Evolutionary conservation across 2,113 vertebrate genomes (phyloP).

Genomic region (Indicator maculatus): DNA sequence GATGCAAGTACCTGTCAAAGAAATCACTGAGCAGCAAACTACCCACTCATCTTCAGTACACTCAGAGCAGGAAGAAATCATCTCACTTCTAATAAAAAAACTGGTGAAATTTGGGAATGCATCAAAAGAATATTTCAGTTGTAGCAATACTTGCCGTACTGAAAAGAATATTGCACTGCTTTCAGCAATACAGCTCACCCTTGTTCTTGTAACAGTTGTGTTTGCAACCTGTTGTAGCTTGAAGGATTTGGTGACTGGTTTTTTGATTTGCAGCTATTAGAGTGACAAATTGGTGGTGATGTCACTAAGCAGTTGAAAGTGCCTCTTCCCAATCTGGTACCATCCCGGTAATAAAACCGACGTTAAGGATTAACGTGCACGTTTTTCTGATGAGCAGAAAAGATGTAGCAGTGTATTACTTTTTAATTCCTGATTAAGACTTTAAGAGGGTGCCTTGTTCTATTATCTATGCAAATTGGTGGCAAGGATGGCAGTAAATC

Average conservation of each 20-base stretch:
- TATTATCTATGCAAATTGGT: slow-evolving; percentile 63
- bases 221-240: slow-evolving; percentile 27
- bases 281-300: slow-evolving; percentile 14
- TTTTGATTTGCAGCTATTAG: slow-evolving; percentile 44
- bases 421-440: slow-evolving; percentile 62
- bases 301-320: neutral
- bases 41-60: neutral
- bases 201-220: neutral
- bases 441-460: slow-evolving; percentile 57
- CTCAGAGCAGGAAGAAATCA: neutral
- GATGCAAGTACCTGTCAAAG: neutral
- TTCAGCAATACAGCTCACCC: neutral
- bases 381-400: neutral
- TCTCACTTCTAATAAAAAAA: neutral
- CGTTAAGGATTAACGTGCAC: neutral
- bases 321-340: neutral
- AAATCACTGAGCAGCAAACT: neutral
- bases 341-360: neutral
- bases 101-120: neutral
- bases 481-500: slow-evolving; percentile 55
- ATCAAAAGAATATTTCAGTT: rapidly evolving
- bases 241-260: neutral
- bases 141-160: neutral
- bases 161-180: neutral
- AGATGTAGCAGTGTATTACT: neutral